Evolutionary conservation across 2,113 vertebrate genomes (phyloP).

Genomic region (Gnathonemus longibarbis): DNA sequence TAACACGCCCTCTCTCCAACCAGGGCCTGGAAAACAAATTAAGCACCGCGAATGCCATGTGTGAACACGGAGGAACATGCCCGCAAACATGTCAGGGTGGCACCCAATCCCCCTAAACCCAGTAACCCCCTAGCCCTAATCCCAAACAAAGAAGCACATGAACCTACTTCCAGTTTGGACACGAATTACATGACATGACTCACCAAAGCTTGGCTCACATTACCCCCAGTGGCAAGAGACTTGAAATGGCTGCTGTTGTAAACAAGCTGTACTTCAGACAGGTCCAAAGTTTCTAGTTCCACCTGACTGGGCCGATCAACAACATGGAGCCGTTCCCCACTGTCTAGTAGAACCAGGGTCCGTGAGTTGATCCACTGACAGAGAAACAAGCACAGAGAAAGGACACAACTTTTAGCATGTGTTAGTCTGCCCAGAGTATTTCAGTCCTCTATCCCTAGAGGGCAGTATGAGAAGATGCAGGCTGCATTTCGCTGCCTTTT

Average conservation of each 20-base stretch:
- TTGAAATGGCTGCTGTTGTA: slow-evolving; percentile 98
- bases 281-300: slow-evolving; percentile 81
- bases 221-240: slow-evolving; percentile 90
- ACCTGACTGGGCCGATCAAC: slow-evolving; percentile 88
- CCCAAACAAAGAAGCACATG: neutral
- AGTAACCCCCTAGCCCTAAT: neutral
- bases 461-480: neutral
- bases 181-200: slow-evolving; percentile 22
- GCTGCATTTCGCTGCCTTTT: neutral
- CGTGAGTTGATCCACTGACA: slow-evolving; percentile 93
- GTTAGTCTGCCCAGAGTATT: neutral
- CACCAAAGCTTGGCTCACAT: slow-evolving; percentile 93
- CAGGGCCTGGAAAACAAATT: slow-evolving; percentile 68
- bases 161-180: neutral
- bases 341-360: slow-evolving; percentile 84
- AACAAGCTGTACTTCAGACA: slow-evolving; percentile 88
- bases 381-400: neutral
- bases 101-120: neutral
- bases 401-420: neutral
- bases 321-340: slow-evolving; percentile 86
- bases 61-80: neutral
- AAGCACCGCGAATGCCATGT: neutral
- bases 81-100: no score
- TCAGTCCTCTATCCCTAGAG: neutral
- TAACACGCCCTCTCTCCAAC: slow-evolving; percentile 97